phyloP scores from a whole-genome alignment of 2,113 vertebrate genomes.

The Dromas ardeola region DNA sequence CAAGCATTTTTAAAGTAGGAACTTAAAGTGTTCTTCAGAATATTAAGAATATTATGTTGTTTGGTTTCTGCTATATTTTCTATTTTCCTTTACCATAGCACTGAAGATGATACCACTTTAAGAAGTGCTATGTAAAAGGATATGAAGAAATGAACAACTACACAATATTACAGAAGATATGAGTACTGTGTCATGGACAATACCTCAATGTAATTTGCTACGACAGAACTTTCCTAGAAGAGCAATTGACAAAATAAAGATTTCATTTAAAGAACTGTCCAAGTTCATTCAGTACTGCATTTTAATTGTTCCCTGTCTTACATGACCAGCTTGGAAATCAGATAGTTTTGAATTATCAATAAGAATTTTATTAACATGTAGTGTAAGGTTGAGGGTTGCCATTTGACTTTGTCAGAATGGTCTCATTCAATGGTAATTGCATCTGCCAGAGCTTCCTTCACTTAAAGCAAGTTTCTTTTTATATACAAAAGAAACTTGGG shows the following conservation, averaged over 20 bases:
- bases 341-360: neutral
- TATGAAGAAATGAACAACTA: neutral
- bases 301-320: neutral
- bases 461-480: neutral
- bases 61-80: neutral
- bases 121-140: neutral
- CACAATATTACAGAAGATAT: neutral
- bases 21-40: neutral
- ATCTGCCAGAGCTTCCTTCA: neutral
- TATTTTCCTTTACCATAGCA: neutral
- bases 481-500: neutral
- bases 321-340: neutral
- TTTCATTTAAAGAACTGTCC: neutral
- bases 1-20: neutral
- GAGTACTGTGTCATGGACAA: neutral
- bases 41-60: neutral
- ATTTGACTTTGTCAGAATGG: neutral
- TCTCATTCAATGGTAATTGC: neutral
- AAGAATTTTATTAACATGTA: neutral
- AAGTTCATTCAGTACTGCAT: neutral
- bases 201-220: neutral
- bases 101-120: neutral
- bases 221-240: neutral
- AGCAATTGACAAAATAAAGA: neutral
- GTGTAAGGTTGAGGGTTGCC: neutral